phyloP scores from a whole-genome alignment of 2,888 invertebrate species.

The Agrilus mali region DNA sequence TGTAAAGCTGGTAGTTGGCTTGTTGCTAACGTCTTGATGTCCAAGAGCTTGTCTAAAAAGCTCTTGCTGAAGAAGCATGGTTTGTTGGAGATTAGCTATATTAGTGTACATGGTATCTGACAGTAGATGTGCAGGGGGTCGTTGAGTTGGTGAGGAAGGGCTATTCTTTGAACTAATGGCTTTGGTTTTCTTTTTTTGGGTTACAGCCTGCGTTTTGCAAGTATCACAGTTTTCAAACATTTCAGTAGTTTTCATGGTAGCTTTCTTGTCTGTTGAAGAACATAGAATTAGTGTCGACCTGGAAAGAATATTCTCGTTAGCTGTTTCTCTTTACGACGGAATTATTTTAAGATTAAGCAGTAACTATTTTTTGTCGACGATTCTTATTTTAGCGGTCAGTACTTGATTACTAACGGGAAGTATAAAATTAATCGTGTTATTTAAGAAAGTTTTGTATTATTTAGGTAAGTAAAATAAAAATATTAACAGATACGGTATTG shows the following conservation, averaged over 20 bases:
- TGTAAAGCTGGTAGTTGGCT: conserved; percentile 35
- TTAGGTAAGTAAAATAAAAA: too few relatives aligned
- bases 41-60: conserved; percentile 42
- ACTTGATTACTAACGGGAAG: too few relatives aligned
- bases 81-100: conserved; percentile 53
- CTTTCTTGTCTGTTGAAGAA: conserved; percentile 21
- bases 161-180: conserved; percentile 20
- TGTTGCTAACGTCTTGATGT: conserved; percentile 24
- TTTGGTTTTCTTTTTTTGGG: conserved; percentile 23
- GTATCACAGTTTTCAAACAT: conserved; percentile 20
- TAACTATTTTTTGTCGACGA: too few relatives aligned
- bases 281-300: conserved; percentile 28
- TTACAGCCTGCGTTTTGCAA: conserved; percentile 18
- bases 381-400: too few relatives aligned
- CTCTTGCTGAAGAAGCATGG: conserved; percentile 56
- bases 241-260: conserved; percentile 17
- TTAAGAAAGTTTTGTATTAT: too few relatives aligned
- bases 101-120: conserved; percentile 60
- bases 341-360: not conserved
- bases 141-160: conserved; percentile 23
- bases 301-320: conserved; percentile 6
- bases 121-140: conserved; percentile 24
- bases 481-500: too few relatives aligned
- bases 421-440: too few relatives aligned
- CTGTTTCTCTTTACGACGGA: not conserved